Evolutionary conservation across 2,888 invertebrate genomes (phyloP).

Genomic region (Hydropsyche betteni): DNA sequence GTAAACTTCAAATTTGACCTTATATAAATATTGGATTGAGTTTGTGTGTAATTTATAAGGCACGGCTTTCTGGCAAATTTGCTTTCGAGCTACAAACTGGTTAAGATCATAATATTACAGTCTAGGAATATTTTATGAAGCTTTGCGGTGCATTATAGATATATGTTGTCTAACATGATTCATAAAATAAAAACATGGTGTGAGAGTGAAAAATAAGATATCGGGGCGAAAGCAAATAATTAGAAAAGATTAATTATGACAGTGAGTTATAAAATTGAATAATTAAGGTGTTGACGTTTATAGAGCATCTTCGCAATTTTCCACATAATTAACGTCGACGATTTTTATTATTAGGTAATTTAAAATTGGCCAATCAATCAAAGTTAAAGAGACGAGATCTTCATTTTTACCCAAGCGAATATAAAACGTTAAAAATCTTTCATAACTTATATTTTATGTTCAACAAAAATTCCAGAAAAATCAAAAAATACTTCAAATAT

Average conservation of each 20-base stretch:
- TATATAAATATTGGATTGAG: constrained; percentile 20
- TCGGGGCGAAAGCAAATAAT: neutral
- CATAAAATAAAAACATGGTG: neutral
- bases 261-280: neutral
- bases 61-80: constrained; percentile 8
- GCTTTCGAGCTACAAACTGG: neutral
- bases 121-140: neutral
- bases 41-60: constrained; percentile 14
- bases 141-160: neutral
- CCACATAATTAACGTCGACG: constrained; percentile 6
- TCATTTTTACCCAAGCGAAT: neutral
- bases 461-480: too few relatives aligned
- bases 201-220: neutral
- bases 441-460: too few relatives aligned
- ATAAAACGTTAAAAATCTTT: too few relatives aligned
- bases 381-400: neutral
- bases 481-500: too few relatives aligned
- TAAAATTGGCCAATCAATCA: constrained; percentile 12
- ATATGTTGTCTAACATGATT: neutral
- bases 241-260: neutral
- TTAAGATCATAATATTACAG: too few relatives aligned
- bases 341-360: neutral
- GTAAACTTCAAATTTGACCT: constrained; percentile 23
- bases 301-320: neutral
- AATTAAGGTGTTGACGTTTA: constrained; percentile 11